Percentiles rank a stretch among this genome's conserved stretches.
phyloP scores from a whole-genome alignment of 1,140 invertebrate genomes.

The Drosophila bocqueti region DNA sequence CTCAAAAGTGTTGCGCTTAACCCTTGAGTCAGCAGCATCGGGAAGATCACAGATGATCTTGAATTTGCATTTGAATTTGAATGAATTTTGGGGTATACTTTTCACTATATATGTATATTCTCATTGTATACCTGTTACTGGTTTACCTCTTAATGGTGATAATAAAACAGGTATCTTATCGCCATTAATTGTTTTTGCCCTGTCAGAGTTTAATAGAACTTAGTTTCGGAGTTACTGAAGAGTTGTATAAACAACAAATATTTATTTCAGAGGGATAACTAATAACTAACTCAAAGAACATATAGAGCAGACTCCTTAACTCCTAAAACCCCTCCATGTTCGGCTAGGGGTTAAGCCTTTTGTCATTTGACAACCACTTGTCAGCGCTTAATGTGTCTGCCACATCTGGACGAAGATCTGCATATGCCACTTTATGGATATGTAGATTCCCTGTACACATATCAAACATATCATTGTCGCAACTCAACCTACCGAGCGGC shows the following conservation, averaged over 20 bases:
- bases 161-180: not conserved
- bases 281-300: not conserved
- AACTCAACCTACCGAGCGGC: slow-evolving; percentile 60
- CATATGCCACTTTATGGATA: not conserved
- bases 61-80: too few species aligned
- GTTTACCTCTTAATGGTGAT: not conserved
- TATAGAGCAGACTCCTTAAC: not conserved
- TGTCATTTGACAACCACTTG: slow-evolving; percentile 23
- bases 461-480: not conserved
- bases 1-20: slow-evolving; percentile 24
- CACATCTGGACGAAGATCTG: not conserved
- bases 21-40: slow-evolving; percentile 18
- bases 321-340: too few species aligned
- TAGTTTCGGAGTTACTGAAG: not conserved
- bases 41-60: slow-evolving; percentile 1
- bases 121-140: not conserved
- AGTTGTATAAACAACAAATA: not conserved
- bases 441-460: not conserved
- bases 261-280: too few species aligned
- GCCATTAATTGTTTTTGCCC: not conserved
- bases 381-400: slow-evolving; percentile 1
- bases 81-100: too few species aligned
- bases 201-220: not conserved
- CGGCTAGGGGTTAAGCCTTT: slow-evolving; percentile 4
- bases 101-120: not conserved